Percentiles rank a stretch among this genome's conserved stretches.
These are phyloP conservation scores for Acanthoscelides obtectus DNA, from an alignment of 2,888 invertebrate species.

Conservation along the genomic window DNA sequence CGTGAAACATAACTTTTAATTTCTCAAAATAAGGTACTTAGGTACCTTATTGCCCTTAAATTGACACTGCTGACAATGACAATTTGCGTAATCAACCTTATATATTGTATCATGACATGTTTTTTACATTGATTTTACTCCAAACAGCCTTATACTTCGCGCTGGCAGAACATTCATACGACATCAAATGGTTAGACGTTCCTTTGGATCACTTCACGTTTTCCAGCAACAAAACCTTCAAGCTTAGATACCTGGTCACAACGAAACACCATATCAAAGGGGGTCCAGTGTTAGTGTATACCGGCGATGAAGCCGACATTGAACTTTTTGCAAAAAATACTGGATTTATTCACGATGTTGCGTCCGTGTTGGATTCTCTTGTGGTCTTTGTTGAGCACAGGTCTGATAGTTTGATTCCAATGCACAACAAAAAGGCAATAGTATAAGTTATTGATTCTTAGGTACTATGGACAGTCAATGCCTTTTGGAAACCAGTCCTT, in stretches of 20 bases:
- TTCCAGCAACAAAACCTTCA: slow-evolving; percentile 65
- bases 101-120: not conserved
- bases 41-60: too few relatives aligned
- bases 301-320: slow-evolving; percentile 94
- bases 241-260: slow-evolving; percentile 75
- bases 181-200: slow-evolving; percentile 52
- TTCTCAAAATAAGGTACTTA: too few relatives aligned
- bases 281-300: slow-evolving; percentile 88
- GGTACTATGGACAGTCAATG: slow-evolving; percentile 88
- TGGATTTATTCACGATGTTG: slow-evolving; percentile 92
- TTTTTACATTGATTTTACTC: not conserved
- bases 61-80: not conserved
- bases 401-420: too few relatives aligned
- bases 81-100: not conserved
- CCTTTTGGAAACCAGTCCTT: slow-evolving; percentile 73
- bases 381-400: slow-evolving; percentile 87
- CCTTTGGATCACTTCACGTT: slow-evolving; percentile 86
- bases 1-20: too few relatives aligned
- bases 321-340: slow-evolving; percentile 85
- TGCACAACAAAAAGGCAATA: too few relatives aligned
- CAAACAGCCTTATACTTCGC: not conserved
- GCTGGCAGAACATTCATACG: slow-evolving; percentile 2
- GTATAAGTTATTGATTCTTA: too few relatives aligned
- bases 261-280: slow-evolving; percentile 64
- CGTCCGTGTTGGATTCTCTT: slow-evolving; percentile 71